Evolutionary conservation across 2,888 invertebrate species (phyloP), one percentile per base, ranked within the genome.

Genomic region (Melitaea athalia): DNA sequence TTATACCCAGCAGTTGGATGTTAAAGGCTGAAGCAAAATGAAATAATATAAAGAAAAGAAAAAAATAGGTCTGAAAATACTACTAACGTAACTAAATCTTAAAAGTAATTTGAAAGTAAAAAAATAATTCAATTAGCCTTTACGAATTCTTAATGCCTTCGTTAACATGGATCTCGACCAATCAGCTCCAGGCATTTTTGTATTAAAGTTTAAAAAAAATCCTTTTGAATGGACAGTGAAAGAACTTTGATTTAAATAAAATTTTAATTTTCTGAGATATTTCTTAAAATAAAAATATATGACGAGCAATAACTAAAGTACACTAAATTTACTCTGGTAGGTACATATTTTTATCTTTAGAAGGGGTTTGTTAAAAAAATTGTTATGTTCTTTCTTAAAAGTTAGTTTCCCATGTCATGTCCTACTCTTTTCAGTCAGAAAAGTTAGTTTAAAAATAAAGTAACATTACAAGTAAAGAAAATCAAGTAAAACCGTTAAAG

Each of bases 81-180:
- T n/a, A n/a, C 3, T 14, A 49, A 10, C 4, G 12, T 0, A n/a
- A 49, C 47, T n/a, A 49, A 49, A 49, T n/a, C n/a, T 14, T n/a
- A n/a, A 49, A 49, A n/a, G 3, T 14, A 49, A 5, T 14, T 14
- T 6, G n/a, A 49, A 49, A 49, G 14, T 10, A n/a, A n/a, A 49
- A 49, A 49, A 49, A n/a, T n/a, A n/a, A 49, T 49, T 49, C 47
- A 49, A 49, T 49, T 49, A 49, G 47, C 5, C 47, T 49, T 6
- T 14, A 49, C 47, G 47, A 6, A n/a, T 14, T n/a, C n/a, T 47
- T 47, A n/a, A 47, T 47, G 14, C n/a, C n/a, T 49, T 49, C 47
- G n/a, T 49, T 49, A 49, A 49, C 1, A 49, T n/a, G n/a, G 47
- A 6, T 49, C 47, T 49, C 47, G n/a, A 49, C 14, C 47, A n/a